Base-by-base conservation (phyloP, 1,140 invertebrate genomes). In the Plutomurus gul region DNA sequence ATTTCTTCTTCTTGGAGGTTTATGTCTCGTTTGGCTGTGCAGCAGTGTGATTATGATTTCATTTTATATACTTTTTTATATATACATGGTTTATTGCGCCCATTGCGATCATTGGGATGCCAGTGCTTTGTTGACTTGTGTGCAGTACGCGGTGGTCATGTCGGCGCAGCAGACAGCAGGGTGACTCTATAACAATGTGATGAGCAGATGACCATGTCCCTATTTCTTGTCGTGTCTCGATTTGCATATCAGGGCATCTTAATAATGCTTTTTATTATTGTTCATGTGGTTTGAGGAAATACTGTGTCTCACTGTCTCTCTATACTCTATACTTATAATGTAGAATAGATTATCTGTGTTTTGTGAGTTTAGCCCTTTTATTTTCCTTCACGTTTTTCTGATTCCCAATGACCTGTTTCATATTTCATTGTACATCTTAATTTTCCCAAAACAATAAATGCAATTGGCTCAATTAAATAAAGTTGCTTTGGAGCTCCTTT, bases 401-500 rank as follows among this genome's bases (percentile, higher is more conserved):
- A 65, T 65, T 65, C 56, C 56, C 27, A 65, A 33, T 65, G 56
- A 65, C 56, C 56, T 65, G 56, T 30, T 65, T 65, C 56, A 33
- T 65, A 65, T 65, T 65, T 65, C 56, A 65, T 65, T 27, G 16
- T 30, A 27, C 27, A 30, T 65, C 22, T n/a, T 27, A 30, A 22
- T 65, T 65, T 65, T 65, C 30, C 25, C 27, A n/a, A 65, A 27
- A 65, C 56, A 65, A 65, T 65, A 65, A 65, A 65, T 65, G 27
- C 56, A 65, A 65, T 65, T 65, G 56, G 56, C 56, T 65, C 56
- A 65, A 65, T 65, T 65, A 65, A 65, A 65, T 65, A 27, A 65
- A 33, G 36, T 30, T 65, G 27, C 56, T 33, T 65, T 30, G 13
- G 27, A 65, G 56, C 16, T 65, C 13, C 56, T 65, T 65, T 65